Percentiles rank a stretch among this genome's conserved stretches.
Evolutionary conservation across 1,140 invertebrate species (phyloP).

Genomic region (Samia ricini): DNA sequence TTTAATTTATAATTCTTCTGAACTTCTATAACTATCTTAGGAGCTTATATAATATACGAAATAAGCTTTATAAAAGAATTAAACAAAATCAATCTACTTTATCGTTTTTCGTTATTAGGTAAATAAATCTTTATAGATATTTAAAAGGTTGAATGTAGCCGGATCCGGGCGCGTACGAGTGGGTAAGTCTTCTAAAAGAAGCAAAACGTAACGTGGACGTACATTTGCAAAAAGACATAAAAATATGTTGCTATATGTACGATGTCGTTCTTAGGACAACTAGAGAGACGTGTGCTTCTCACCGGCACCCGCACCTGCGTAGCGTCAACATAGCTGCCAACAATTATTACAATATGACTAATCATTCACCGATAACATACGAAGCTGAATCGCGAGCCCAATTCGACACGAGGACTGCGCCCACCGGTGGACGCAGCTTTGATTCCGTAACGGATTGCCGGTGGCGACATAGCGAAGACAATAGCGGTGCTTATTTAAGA

Average conservation of each 20-base stretch:
- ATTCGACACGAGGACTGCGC: constrained; percentile 57
- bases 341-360: constrained; percentile 81
- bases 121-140: background rate
- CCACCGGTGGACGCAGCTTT: constrained; percentile 65
- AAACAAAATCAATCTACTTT: background rate
- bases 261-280: constrained; percentile 75
- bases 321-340: constrained; percentile 75
- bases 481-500: constrained; percentile 64
- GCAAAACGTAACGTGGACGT: background rate
- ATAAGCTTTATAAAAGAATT: background rate
- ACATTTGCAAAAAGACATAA: constrained; percentile 1
- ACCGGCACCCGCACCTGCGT: constrained; percentile 68
- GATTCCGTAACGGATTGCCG: constrained; percentile 71
- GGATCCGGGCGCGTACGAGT: constrained; percentile 65
- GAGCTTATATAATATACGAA: too few relatives aligned
- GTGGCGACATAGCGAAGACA: constrained; percentile 67
- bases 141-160: constrained; percentile 2
- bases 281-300: constrained; percentile 76
- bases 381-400: constrained; percentile 76
- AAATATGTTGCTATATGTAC: constrained; percentile 48
- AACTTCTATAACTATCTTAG: too few relatives aligned
- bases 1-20: too few relatives aligned
- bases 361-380: constrained; percentile 78
- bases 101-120: background rate
- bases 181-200: constrained; percentile 19